Evolutionary conservation across 30 jellyfish, hydroid and myxozoan genomes (phyloP).

Genomic region (Turritopsis dohrnii): DNA sequence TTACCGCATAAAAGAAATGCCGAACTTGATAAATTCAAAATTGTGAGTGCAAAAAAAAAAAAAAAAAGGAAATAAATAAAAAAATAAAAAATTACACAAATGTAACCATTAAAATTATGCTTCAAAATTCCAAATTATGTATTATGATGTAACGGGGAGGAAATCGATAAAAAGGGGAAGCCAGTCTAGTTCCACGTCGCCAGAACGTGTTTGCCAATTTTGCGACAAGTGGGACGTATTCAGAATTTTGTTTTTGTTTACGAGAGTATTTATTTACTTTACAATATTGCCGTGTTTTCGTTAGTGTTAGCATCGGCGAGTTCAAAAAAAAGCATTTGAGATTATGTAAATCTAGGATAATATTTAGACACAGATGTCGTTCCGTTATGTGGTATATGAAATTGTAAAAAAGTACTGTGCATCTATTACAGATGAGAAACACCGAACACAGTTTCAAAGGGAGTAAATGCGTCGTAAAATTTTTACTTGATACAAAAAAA

Average conservation of each 20-base stretch:
- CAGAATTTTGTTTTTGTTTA: not conserved
- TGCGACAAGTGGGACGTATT: not conserved
- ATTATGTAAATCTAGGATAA: not conserved
- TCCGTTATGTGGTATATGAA: not conserved
- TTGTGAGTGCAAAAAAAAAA: not conserved
- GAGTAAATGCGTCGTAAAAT: not conserved
- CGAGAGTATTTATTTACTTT: not conserved
- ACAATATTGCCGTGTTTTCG: not conserved
- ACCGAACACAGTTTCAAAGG: not conserved
- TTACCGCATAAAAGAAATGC: constrained; percentile 13
- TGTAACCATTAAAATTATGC: too few relatives aligned
- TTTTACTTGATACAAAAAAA: not conserved
- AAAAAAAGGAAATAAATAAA: too few relatives aligned
- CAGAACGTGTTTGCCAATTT: not conserved
- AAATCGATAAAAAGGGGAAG: not conserved
- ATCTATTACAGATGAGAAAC: not conserved
- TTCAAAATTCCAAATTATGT: not conserved
- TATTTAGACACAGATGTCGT: not conserved
- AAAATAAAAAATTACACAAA: too few relatives aligned
- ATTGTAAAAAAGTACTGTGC: not conserved
- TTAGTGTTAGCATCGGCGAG: not conserved
- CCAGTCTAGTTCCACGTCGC: not conserved
- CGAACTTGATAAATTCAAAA: not conserved
- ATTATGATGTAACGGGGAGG: not conserved
- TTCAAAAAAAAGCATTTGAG: not conserved